These are phyloP conservation scores for Suillia variegata DNA, from an alignment of 2,888 invertebrate species.

Conservation along the genomic window DNA sequence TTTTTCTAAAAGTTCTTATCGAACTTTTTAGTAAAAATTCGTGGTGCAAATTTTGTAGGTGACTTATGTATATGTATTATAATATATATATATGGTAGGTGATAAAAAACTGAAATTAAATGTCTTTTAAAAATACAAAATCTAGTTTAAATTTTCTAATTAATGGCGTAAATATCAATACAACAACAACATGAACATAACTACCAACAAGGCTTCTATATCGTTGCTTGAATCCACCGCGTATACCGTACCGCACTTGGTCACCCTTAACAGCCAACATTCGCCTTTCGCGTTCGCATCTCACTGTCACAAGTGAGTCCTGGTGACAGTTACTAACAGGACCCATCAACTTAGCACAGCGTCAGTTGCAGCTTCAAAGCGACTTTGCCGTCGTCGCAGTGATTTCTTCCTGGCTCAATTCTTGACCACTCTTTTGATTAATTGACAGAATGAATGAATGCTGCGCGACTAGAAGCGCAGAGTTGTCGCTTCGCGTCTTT, in stretches of 20 bases:
- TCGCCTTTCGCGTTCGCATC: no score
- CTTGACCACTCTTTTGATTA: conserved; percentile 21
- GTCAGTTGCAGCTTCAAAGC: conserved; percentile 12
- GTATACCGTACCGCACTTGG: background rate
- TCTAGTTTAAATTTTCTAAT: background rate
- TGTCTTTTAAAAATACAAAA: no score
- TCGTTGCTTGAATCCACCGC: background rate
- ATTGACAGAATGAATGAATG: conserved; percentile 48
- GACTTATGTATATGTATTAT: no score
- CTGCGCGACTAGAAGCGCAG: no score
- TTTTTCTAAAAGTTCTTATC: no score
- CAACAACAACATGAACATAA: background rate
- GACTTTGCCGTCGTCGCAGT: conserved; percentile 18
- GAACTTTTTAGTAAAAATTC: no score
- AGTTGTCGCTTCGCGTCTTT: no score
- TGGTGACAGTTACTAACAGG: conserved; percentile 4
- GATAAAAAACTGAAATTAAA: no score
- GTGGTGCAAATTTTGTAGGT: no score
- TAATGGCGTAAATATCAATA: background rate
- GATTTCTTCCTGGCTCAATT: background rate
- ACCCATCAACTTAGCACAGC: background rate
- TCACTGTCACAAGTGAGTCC: background rate
- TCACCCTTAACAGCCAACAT: no score
- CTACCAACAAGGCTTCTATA: background rate
- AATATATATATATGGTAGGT: no score